Conservation (phyloP, 2,888 invertebrate genomes). For the Clistopyga incitator region DNA sequence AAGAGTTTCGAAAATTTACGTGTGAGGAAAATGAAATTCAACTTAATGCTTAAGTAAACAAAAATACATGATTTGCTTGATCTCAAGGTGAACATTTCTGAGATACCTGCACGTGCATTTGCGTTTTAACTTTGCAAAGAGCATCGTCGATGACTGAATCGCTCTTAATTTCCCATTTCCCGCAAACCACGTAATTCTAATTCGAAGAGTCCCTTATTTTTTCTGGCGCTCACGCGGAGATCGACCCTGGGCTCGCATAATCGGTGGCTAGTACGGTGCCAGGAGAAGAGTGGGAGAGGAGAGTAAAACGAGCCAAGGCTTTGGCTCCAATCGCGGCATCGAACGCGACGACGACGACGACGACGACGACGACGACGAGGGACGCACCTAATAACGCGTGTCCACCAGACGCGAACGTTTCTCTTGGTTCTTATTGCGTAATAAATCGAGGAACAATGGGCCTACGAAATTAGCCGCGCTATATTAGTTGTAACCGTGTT, state of each 20-base stretch:
- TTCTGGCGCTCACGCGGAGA: slow-evolving; percentile 45
- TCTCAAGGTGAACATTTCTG: too few relatives aligned
- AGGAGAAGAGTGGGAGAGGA: slow-evolving; percentile 40
- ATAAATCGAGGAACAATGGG: slow-evolving; percentile 47
- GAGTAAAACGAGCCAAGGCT: slow-evolving; percentile 44
- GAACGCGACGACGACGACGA: slow-evolving; percentile 23
- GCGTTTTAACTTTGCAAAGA: not conserved
- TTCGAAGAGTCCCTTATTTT: slow-evolving; percentile 11
- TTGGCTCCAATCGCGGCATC: slow-evolving; percentile 51
- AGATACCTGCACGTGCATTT: too few relatives aligned
- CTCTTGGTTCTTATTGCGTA: slow-evolving; percentile 43
- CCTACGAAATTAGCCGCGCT: slow-evolving; percentile 28
- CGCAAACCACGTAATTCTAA: not conserved
- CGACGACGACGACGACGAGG: slow-evolving; percentile 31
- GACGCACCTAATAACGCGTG: slow-evolving; percentile 50
- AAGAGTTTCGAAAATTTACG: too few relatives aligned
- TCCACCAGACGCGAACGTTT: slow-evolving; percentile 40
- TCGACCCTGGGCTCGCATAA: slow-evolving; percentile 59
- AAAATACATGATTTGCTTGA: too few relatives aligned
- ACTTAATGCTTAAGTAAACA: too few relatives aligned
- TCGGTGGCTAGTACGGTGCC: slow-evolving; percentile 53
- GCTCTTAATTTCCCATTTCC: not conserved
- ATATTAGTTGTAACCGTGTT: slow-evolving; percentile 9
- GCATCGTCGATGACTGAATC: not conserved
- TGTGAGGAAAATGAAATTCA: too few relatives aligned